Evolutionary conservation across 2,888 invertebrate species (phyloP).

Genomic region (Notodonta dromedarius): DNA sequence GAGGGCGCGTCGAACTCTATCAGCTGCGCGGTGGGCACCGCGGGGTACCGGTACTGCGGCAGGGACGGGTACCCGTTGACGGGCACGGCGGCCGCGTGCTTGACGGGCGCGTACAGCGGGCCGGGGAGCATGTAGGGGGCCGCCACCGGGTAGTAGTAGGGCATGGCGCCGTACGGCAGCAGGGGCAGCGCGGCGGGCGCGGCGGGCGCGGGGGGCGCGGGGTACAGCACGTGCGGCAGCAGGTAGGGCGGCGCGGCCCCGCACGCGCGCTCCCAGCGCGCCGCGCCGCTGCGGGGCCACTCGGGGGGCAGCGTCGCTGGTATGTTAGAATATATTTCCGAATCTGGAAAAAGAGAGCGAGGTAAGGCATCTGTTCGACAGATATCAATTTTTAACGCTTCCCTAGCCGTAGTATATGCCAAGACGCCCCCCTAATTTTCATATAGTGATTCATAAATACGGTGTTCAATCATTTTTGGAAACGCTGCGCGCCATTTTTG

Average conservation of each 20-base stretch:
- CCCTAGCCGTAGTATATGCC: too few species aligned
- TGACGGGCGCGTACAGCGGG: slow-evolving; percentile 72
- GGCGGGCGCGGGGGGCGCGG: slow-evolving; percentile 48
- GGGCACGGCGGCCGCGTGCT: slow-evolving; percentile 74
- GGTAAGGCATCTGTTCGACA: too few species aligned
- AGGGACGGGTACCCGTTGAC: slow-evolving; percentile 77
- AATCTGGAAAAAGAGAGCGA: slow-evolving; percentile 46
- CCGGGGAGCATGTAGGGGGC: slow-evolving; percentile 78
- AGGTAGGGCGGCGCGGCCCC: slow-evolving; percentile 50
- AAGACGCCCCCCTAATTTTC: too few species aligned
- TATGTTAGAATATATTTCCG: slow-evolving; percentile 75
- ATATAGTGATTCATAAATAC: too few species aligned
- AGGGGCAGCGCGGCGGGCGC: slow-evolving; percentile 59
- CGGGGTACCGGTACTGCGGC: slow-evolving; percentile 69
- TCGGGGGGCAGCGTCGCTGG: slow-evolving; percentile 53
- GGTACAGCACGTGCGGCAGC: slow-evolving; percentile 59
- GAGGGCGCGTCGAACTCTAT: slow-evolving; percentile 86
- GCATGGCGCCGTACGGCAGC: slow-evolving; percentile 69
- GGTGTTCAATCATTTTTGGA: too few species aligned
- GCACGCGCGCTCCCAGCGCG: too few species aligned
- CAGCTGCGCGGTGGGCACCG: slow-evolving; percentile 87
- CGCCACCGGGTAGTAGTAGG: slow-evolving; percentile 77
- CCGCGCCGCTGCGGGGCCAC: background rate
- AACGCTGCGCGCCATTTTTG: too few species aligned
- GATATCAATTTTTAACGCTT: too few species aligned